phyloP scores from a whole-genome alignment of 2,113 vertebrate species.

The Verasper variegatus region DNA sequence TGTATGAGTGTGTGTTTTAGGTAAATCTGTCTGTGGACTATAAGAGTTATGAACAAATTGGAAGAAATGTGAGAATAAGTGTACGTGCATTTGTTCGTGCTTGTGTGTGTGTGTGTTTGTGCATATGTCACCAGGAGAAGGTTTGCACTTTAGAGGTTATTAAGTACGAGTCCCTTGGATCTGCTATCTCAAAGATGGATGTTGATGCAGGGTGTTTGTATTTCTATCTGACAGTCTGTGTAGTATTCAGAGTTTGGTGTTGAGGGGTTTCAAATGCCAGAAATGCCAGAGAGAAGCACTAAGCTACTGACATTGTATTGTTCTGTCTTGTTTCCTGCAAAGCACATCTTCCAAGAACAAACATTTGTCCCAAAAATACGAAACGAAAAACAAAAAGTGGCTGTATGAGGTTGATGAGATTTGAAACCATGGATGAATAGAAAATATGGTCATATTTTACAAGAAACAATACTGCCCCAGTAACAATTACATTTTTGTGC shows the following conservation, averaged over 20 bases:
- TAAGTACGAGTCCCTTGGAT: not conserved
- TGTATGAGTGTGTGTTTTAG: not conserved
- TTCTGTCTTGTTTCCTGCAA: not conserved
- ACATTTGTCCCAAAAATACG: not conserved
- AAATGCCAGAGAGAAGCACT: not conserved
- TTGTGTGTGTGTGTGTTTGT: not conserved
- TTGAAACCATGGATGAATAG: not conserved
- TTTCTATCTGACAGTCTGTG: not conserved
- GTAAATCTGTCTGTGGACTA: not conserved
- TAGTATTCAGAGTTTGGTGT: not conserved
- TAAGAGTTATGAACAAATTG: constrained; percentile 3
- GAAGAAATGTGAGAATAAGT: not conserved
- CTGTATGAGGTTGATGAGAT: not conserved
- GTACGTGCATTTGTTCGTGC: not conserved
- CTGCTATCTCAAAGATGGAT: not conserved
- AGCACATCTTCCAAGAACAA: not conserved
- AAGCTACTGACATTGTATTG: not conserved
- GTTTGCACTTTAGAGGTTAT: not conserved
- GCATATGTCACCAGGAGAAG: not conserved
- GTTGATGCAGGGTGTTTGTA: not conserved
- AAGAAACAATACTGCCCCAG: not conserved
- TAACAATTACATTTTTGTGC: too few species aligned
- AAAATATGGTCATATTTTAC: not conserved
- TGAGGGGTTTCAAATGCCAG: not conserved
- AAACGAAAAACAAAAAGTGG: not conserved